Evolutionary conservation across 2,888 invertebrate genomes (phyloP), one percentile per base, ranked within the genome.

Genomic region (Drosophila limbata): DNA sequence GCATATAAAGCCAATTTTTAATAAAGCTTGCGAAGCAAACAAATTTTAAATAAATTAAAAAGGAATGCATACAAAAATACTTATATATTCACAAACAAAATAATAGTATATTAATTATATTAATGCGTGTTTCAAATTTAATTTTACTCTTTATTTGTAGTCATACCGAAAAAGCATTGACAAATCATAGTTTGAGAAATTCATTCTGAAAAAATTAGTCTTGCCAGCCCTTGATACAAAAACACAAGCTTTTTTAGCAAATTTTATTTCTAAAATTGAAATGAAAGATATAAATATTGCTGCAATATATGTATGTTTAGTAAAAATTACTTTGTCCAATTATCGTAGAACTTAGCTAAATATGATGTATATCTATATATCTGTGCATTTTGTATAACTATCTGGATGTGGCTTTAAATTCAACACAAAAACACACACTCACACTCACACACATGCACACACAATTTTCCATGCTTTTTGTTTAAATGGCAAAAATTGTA

Each of bases 381-480:
- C 59, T 70, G 69, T 84, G 83, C 81, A 77, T 84, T 88, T 86
- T 84, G 57, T 71, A 69, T 50, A 64, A 70, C 81, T 76, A 81
- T 88, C 88, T 84, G 72, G 71, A 82, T 84, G 88, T 89, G 89
- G 90, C 84, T 89, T 84, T 90, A 88, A 89, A 76, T 64, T 69
- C 35, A 69, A 48, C 53, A 62, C 33, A 59, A 33, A 47, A 15
- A 45, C 4, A 42, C 31, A 33, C 42, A n/a, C 28, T 10, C 33
- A 21, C 17, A 45, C 44, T 37, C 17, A 50, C 40, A 37, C 19
- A 33, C 33, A 33, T 17, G 9, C 17, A 17, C n/a, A 37, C 35
- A 37, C 19, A 50, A 51, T 70, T 77, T 63, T 42, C 48, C 50
- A 31, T 42, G 68, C 73, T 59, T 57, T 57, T 71, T 67, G 45